Conservation (phyloP, 2,888 invertebrate species). For the Metopia argyrocephala region DNA sequence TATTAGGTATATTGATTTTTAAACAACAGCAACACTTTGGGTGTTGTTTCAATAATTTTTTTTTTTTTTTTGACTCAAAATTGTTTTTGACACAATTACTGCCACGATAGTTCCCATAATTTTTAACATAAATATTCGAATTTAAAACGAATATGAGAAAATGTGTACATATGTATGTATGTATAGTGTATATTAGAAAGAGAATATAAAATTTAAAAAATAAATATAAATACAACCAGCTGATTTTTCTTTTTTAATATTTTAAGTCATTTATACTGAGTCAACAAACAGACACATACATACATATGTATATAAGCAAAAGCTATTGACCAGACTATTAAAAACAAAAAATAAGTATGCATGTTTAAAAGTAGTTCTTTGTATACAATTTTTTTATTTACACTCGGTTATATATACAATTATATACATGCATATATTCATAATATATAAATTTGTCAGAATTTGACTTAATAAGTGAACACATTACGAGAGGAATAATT, state of each 20-base stretch:
- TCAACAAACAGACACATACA: neutral
- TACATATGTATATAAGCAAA: neutral
- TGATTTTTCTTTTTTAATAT: neutral
- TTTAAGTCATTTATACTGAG: neutral
- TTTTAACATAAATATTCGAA: neutral
- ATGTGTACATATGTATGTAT: neutral
- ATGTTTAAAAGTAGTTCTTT: no score
- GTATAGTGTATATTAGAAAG: no score
- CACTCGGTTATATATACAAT: no score
- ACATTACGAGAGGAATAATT: neutral
- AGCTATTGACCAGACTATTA: neutral
- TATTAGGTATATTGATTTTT: no score
- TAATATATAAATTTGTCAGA: no score
- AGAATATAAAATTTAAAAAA: neutral
- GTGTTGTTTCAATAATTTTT: conserved; percentile 5
- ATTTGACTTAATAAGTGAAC: neutral
- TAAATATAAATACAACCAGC: conserved; percentile 19
- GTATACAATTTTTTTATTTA: no score
- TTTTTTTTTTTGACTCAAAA: conserved; percentile 16
- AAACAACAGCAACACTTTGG: no score
- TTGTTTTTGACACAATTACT: conserved; percentile 38
- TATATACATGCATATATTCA: no score
- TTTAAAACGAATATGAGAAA: neutral
- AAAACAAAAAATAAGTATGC: no score
- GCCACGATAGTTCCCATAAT: conserved; percentile 24